Base-by-base conservation (phyloP, 2,113 vertebrate species). In the Eulemur macaco region DNA sequence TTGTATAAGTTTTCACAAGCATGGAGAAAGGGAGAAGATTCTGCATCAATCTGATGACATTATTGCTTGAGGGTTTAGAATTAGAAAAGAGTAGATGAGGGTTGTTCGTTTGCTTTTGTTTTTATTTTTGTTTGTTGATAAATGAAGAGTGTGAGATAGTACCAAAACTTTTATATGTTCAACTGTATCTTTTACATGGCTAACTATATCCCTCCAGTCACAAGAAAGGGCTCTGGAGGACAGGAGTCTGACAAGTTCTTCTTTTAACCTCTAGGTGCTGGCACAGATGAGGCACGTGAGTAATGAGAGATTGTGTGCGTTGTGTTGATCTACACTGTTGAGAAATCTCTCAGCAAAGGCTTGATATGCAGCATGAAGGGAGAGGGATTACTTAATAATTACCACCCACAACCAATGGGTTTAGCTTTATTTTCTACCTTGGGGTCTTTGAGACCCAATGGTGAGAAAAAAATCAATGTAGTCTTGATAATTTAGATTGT, bases 31-130 rank as follows among this genome's bases (percentile, higher is more conserved):
- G 25, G n/a, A 31, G 37, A 71, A 15, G 11, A 7, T 12, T 76
- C 37, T 31, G 8, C 15, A n/a, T 50, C 31, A 20, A 9, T 86
- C 25, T 45, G 50, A 76, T 68, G 15, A 60, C 14, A 23, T 58
- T 21, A 54, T 34, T 83, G 34, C 69, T 91, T 87, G 63, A 58
- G 77, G 15, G 54, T 73, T 88, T 83, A 71, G 63, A 83, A 63
- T 31, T 54, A 60, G 42, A 64, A 74, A 69, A 25, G 13, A 94
- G 13, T 47, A 50, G 17, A 64, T 21, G 34, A 25, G 14, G 42
- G 11, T 60, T 85, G 47, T 68, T 34, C 9, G 29, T 92, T 50
- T 76, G 11, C 54, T 74, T 82, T 95, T 47, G 3, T 56, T 91
- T 87, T 86, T 66, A 4, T 73, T 76, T 78, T 25, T 92, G 25